Percentiles rank a stretch among this genome's conserved stretches.
These are phyloP conservation scores for Leptothorax acervorum DNA, from an alignment of 2,888 invertebrate species.

Conservation along the genomic window DNA sequence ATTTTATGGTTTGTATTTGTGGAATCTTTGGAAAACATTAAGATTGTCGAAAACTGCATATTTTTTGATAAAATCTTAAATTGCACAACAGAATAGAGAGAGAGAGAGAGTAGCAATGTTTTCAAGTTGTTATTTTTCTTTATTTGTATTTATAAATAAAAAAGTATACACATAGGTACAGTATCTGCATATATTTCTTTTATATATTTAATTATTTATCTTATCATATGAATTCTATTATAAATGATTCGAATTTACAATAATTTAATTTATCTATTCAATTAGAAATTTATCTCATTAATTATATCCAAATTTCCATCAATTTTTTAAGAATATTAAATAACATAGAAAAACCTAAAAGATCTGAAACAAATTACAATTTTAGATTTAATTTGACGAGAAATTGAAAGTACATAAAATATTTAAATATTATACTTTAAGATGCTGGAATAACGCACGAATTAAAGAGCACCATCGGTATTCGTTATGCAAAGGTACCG, in stretches of 20 bases:
- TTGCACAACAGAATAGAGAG: not conserved
- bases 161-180: not conserved
- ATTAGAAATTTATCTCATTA: not conserved
- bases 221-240: not conserved
- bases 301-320: not conserved
- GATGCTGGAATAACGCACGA: not conserved
- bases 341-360: not conserved
- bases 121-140: not conserved
- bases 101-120: not conserved
- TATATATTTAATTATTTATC: not conserved
- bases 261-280: not conserved
- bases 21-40: not conserved
- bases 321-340: not conserved
- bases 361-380: not conserved
- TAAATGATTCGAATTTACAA: not conserved
- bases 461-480: slow-evolving; percentile 35
- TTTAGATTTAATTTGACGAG: not conserved
- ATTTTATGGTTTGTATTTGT: not conserved
- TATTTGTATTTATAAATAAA: not conserved
- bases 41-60: not conserved
- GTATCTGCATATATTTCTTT: not conserved
- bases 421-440: slow-evolving; percentile 12
- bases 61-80: not conserved
- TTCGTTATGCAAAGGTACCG: slow-evolving; percentile 58
- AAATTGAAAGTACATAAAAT: not conserved